Percentiles rank a stretch among this genome's conserved stretches.
Conservation (phyloP, 2,113 vertebrate species). For the Antennarius striatus region DNA sequence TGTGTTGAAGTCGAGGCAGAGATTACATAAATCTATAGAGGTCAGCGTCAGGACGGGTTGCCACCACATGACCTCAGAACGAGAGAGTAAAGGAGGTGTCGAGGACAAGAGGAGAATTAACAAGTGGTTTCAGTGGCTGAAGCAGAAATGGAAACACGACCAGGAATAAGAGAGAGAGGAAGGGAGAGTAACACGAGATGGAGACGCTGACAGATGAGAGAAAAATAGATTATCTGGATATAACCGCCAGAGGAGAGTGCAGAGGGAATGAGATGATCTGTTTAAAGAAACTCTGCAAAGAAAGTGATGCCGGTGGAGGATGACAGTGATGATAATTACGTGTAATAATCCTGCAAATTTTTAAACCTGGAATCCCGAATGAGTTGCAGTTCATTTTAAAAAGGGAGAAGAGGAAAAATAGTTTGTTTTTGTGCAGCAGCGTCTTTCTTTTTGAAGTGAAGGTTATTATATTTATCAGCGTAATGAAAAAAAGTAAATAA, state of each 20-base stretch:
- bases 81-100: not conserved
- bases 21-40: not conserved
- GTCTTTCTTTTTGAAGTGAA: not conserved
- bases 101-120: conserved; percentile 31
- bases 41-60: conserved; percentile 22
- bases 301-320: conserved; percentile 5
- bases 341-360: conserved; percentile 24
- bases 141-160: conserved; percentile 14
- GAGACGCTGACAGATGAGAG: conserved; percentile 4
- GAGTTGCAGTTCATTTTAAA: conserved; percentile 6
- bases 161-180: not conserved
- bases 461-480: too few species aligned
- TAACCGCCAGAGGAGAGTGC: not conserved
- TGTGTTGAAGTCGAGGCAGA: not conserved
- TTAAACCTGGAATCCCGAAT: conserved; percentile 13
- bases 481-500: not conserved
- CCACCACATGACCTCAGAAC: conserved; percentile 8
- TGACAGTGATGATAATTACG: conserved; percentile 34
- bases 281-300: conserved; percentile 2
- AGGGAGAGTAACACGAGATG: conserved; percentile 26
- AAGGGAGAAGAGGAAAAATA: not conserved
- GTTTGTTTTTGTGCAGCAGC: not conserved
- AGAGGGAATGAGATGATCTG: not conserved
- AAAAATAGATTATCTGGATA: conserved; percentile 19
- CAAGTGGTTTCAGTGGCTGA: conserved; percentile 19